Evolutionary conservation across 2,113 vertebrate species (phyloP).

Genomic region (Lepisosteus osseus): DNA sequence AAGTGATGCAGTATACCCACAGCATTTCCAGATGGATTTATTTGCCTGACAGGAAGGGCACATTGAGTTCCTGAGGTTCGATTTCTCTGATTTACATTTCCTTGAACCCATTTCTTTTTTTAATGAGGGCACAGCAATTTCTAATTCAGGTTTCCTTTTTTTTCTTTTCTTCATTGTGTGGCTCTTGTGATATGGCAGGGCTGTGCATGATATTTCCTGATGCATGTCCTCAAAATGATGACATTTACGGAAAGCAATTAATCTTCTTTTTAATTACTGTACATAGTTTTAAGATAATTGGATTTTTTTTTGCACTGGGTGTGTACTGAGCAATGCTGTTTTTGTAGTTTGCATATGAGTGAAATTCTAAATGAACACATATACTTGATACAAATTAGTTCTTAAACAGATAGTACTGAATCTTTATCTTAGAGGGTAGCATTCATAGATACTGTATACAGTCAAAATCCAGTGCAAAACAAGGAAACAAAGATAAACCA

Average conservation of each 20-base stretch:
- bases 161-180: neutral
- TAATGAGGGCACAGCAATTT: neutral
- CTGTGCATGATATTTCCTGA: neutral
- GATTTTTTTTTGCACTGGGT: neutral
- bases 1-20: neutral
- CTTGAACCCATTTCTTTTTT: conserved; percentile 1
- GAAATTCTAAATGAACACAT: neutral
- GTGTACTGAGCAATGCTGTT: neutral
- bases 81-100: conserved; percentile 6
- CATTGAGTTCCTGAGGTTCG: conserved; percentile 1
- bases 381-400: neutral
- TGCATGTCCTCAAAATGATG: conserved; percentile 1
- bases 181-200: neutral
- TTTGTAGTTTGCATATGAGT: neutral
- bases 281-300: conserved; percentile 1
- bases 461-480: no score
- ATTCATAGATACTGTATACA: no score
- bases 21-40: conserved; percentile 1
- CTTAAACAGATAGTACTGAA: no score
- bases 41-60: conserved; percentile 5
- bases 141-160: neutral
- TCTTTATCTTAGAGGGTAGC: no score
- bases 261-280: neutral
- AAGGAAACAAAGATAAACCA: no score
- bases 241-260: neutral